These are phyloP conservation scores for Peromyscus maniculatus DNA, from an alignment of 2,113 vertebrate genomes.

Conservation along the genomic window DNA sequence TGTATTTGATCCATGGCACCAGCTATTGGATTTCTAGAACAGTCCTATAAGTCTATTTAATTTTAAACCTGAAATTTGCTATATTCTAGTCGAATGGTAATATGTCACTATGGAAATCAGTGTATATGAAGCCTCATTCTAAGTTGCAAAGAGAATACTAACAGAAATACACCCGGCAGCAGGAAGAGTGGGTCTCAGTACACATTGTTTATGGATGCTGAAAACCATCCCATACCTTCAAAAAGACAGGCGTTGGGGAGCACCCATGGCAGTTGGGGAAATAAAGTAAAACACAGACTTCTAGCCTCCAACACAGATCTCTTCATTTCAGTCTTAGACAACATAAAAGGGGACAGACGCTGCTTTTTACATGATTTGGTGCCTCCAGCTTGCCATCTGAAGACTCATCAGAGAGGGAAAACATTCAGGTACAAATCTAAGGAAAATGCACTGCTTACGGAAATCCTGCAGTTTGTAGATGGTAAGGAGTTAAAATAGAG, in stretches of 20 bases:
- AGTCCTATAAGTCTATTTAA: slow-evolving; percentile 32
- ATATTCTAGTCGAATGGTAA: slow-evolving; percentile 11
- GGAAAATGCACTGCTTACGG: neutral
- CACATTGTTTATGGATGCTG: neutral
- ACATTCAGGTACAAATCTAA: slow-evolving; percentile 7
- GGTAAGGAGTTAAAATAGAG: neutral
- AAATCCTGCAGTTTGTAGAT: neutral
- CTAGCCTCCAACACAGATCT: neutral
- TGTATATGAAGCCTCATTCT: neutral
- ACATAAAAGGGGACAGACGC: neutral
- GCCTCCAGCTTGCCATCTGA: neutral
- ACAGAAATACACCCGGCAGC: slow-evolving; percentile 4
- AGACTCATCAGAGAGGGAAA: slow-evolving; percentile 7
- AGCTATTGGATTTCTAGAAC: slow-evolving; percentile 1
- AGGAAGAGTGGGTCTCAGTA: neutral
- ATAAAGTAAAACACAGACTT: neutral
- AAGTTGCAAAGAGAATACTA: slow-evolving; percentile 38
- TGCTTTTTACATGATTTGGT: slow-evolving; percentile 10
- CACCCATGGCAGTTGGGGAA: neutral
- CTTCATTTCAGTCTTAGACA: neutral
- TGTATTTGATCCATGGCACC: neutral
- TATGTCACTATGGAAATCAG: neutral
- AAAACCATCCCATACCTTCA: neutral
- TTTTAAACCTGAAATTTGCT: neutral
- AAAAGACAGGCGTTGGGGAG: neutral